Evolutionary conservation across 2,888 invertebrate genomes (phyloP).

Genomic region (Scaptomyza polygonia): DNA sequence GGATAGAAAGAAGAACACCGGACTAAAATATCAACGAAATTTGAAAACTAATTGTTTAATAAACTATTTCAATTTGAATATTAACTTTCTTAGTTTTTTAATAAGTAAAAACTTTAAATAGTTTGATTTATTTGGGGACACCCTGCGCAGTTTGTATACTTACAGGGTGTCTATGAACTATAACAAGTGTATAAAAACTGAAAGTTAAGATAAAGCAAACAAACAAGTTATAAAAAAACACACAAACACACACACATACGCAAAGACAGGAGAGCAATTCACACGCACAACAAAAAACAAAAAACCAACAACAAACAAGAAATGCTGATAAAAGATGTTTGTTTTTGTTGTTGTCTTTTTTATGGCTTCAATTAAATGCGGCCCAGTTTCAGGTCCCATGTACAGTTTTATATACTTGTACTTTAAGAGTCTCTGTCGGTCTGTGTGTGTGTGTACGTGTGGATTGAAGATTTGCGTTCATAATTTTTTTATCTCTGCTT

Average conservation of each 20-base stretch:
- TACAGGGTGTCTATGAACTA: conserved; percentile 37
- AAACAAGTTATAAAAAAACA: conserved; percentile 51
- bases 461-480: conserved; percentile 72
- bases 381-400: conserved; percentile 48
- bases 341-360: conserved; percentile 67
- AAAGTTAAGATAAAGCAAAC: conserved; percentile 34
- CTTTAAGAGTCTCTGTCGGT: conserved; percentile 16
- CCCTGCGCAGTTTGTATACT: not conserved
- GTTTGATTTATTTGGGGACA: not conserved
- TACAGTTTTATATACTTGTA: conserved; percentile 17
- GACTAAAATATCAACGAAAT: not conserved
- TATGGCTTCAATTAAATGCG: conserved; percentile 77
- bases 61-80: not conserved
- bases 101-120: no score
- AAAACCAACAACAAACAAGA: conserved; percentile 26
- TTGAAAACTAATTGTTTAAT: not conserved
- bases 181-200: conserved; percentile 25
- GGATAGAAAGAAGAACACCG: no score
- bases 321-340: conserved; percentile 71
- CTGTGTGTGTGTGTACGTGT: conserved; percentile 34
- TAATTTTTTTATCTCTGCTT: conserved; percentile 75
- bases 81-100: no score
- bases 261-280: conserved; percentile 69
- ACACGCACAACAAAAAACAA: conserved; percentile 64
- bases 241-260: not conserved